phyloP scores from a whole-genome alignment of 1,140 invertebrate species.

The Diabrotica virgifera region DNA sequence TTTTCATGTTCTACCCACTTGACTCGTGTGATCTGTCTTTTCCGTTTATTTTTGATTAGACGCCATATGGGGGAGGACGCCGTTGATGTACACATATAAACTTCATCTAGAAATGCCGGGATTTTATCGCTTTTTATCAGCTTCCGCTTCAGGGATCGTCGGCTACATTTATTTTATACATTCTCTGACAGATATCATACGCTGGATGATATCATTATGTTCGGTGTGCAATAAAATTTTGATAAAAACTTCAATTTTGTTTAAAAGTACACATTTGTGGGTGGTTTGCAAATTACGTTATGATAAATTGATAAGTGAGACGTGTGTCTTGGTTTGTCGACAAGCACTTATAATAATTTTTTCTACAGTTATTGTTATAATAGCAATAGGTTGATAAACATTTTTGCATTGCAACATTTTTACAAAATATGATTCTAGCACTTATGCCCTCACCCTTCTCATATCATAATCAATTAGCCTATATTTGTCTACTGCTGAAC shows the following conservation, averaged over 20 bases:
- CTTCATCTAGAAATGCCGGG: conserved; percentile 10
- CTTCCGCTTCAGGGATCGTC: conserved; percentile 5
- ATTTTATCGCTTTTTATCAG: conserved; percentile 14
- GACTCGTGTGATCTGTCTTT: conserved; percentile 10
- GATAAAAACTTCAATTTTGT: not conserved
- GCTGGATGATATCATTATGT: not conserved
- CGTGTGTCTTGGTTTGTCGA: no score
- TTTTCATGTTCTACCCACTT: conserved; percentile 11
- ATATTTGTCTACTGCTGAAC: no score
- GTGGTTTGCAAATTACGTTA: no score
- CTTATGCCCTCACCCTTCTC: no score
- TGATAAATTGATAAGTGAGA: no score
- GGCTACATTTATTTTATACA: not conserved
- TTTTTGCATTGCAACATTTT: no score
- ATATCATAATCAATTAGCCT: no score
- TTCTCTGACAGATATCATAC: not conserved
- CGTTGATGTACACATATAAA: conserved; percentile 4
- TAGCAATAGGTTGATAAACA: no score
- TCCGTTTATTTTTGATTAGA: conserved; percentile 6
- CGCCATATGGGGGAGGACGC: conserved; percentile 3
- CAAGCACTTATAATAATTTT: no score
- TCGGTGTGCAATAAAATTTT: not conserved
- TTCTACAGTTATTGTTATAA: no score
- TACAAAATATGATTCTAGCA: no score
- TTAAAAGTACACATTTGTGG: no score